These are phyloP conservation scores for Paratrypauchen microcephalus DNA, from an alignment of 2,797 vertebrate genomes.

Conservation along the genomic window DNA sequence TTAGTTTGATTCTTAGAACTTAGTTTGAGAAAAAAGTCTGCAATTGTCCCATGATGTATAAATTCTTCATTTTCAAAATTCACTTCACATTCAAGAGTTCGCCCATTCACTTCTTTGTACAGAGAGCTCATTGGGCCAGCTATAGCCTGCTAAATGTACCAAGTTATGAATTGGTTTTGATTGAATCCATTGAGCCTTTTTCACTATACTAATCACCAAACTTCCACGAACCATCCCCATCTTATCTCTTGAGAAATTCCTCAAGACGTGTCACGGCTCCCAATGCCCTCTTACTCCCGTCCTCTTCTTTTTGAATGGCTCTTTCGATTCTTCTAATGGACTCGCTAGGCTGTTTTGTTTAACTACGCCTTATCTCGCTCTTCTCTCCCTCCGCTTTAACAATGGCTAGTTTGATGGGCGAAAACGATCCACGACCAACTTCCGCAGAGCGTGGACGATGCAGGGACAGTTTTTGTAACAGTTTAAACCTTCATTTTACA, in stretches of 20 bases:
- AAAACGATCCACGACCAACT: constrained; percentile 26
- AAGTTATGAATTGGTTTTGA: neutral
- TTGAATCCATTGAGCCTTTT: neutral
- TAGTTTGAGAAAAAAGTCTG: no score
- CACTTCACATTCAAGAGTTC: neutral
- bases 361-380: constrained; percentile 25
- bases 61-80: neutral
- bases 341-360: constrained; percentile 45
- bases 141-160: neutral
- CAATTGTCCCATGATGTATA: no score
- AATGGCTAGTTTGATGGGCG: constrained; percentile 19
- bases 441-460: neutral
- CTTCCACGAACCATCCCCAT: constrained; percentile 11
- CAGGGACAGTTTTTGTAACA: no score
- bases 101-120: neutral
- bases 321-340: constrained; percentile 34
- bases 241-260: constrained; percentile 31
- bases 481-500: no score
- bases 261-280: constrained; percentile 17
- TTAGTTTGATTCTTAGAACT: no score
- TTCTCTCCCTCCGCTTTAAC: constrained; percentile 20
- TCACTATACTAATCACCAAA: constrained; percentile 16
- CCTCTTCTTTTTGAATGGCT: constrained; percentile 23
- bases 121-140: neutral
- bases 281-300: neutral